phyloP scores from a whole-genome alignment of 2,888 invertebrate genomes.

The Plagodis pulveraria region DNA sequence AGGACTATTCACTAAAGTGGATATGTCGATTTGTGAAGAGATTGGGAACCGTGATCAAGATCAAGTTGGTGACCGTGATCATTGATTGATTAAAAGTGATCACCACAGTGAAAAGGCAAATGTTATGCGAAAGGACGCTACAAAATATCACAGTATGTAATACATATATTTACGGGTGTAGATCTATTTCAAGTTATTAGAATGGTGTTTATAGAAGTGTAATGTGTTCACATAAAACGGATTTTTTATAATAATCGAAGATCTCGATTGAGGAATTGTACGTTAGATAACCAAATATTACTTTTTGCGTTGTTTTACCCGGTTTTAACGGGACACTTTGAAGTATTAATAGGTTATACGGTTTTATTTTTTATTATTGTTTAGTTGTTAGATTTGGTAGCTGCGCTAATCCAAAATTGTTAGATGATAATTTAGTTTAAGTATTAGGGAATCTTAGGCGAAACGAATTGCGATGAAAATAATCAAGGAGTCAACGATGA shows the following conservation, averaged over 20 bases:
- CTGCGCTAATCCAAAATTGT: constrained; percentile 64
- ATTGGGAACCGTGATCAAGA: neutral
- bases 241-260: constrained; percentile 62
- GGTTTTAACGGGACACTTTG: constrained; percentile 76
- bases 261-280: constrained; percentile 68
- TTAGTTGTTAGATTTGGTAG: constrained; percentile 55
- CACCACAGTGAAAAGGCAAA: constrained; percentile 12
- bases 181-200: constrained; percentile 75
- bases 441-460: constrained; percentile 65
- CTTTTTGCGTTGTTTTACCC: constrained; percentile 64
- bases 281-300: constrained; percentile 72
- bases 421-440: constrained; percentile 69
- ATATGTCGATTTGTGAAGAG: neutral
- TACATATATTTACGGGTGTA: constrained; percentile 80
- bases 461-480: constrained; percentile 57
- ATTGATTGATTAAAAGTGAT: constrained; percentile 6
- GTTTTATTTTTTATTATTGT: constrained; percentile 45
- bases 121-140: constrained; percentile 31
- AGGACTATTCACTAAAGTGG: too few relatives aligned
- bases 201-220: constrained; percentile 68
- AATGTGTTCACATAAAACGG: constrained; percentile 77
- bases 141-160: constrained; percentile 61
- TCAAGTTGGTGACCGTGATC: neutral
- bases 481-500: constrained; percentile 69
- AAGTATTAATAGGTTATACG: constrained; percentile 80